Evolutionary conservation across 2,113 vertebrate species (phyloP).

Genomic region (Ursus arctos): DNA sequence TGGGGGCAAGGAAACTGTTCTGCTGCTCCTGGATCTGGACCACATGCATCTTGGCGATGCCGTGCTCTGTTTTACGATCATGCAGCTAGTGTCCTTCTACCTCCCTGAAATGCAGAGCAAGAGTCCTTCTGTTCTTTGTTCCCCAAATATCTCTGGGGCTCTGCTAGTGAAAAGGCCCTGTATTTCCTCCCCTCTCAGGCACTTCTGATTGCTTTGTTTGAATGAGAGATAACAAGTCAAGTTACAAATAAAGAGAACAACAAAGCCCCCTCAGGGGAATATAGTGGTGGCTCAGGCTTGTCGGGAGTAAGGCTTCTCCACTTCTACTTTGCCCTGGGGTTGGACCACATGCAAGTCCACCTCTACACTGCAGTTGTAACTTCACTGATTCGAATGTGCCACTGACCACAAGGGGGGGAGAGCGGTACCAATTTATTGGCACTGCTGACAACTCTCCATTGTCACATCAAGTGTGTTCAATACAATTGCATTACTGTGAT

Average conservation of each 20-base stretch:
- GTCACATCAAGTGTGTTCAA: not conserved
- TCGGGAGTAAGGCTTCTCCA: not conserved
- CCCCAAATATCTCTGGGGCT: not conserved
- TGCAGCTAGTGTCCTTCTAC: not conserved
- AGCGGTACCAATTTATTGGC: not conserved
- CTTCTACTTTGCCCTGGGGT: not conserved
- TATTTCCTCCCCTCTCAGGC: not conserved
- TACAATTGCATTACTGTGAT: not conserved
- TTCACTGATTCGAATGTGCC: not conserved
- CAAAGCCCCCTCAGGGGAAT: not conserved
- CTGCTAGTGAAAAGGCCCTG: not conserved
- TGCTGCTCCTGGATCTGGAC: not conserved
- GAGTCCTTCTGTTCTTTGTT: not conserved
- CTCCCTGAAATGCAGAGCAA: not conserved
- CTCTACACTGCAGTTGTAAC: not conserved
- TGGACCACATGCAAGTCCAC: not conserved
- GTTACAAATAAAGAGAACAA: not conserved
- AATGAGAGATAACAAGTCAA: not conserved
- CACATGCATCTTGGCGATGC: not conserved
- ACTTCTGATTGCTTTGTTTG: not conserved
- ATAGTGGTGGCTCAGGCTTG: not conserved
- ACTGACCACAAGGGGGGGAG: not conserved
- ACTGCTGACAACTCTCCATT: not conserved
- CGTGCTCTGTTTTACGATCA: not conserved
- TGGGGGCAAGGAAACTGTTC: not conserved